These are phyloP conservation scores for Hippolais icterina DNA, from an alignment of 2,113 vertebrate species.

Conservation along the genomic window DNA sequence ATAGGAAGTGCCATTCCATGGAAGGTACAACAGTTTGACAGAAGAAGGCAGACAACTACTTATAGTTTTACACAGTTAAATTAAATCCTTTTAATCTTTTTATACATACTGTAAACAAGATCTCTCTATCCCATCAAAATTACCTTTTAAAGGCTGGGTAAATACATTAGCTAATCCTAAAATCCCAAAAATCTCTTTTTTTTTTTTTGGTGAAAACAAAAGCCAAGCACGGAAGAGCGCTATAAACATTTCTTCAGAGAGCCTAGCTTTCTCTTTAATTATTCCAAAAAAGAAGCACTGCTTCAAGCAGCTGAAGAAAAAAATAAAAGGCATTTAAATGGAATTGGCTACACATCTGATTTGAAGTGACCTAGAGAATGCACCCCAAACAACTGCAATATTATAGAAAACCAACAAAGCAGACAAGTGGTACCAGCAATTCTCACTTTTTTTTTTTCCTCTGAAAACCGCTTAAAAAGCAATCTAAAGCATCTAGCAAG, in stretches of 20 bases:
- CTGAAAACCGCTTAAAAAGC: background rate
- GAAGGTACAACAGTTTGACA: conserved; percentile 17
- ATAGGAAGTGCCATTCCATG: background rate
- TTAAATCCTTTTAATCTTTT: conserved; percentile 73
- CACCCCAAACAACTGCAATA: background rate
- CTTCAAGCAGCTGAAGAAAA: background rate
- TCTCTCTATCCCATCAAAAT: conserved; percentile 59
- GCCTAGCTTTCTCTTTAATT: background rate
- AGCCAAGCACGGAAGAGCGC: background rate
- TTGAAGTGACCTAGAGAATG: background rate
- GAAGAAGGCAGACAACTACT: conserved; percentile 58
- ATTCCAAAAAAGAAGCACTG: background rate
- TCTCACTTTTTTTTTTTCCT: background rate
- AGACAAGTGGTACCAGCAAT: background rate
- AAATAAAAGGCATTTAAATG: background rate
- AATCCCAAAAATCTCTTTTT: conserved; percentile 39
- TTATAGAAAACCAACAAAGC: background rate
- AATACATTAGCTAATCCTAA: conserved; percentile 64
- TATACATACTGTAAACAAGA: conserved; percentile 65
- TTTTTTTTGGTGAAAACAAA: background rate
- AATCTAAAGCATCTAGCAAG: background rate
- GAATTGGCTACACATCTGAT: background rate
- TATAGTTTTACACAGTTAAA: conserved; percentile 69
- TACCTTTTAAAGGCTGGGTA: conserved; percentile 60
- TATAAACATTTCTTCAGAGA: conserved; percentile 26